Conservation (phyloP, 2,113 vertebrate species). For the Misgurnus anguillicaudatus region DNA sequence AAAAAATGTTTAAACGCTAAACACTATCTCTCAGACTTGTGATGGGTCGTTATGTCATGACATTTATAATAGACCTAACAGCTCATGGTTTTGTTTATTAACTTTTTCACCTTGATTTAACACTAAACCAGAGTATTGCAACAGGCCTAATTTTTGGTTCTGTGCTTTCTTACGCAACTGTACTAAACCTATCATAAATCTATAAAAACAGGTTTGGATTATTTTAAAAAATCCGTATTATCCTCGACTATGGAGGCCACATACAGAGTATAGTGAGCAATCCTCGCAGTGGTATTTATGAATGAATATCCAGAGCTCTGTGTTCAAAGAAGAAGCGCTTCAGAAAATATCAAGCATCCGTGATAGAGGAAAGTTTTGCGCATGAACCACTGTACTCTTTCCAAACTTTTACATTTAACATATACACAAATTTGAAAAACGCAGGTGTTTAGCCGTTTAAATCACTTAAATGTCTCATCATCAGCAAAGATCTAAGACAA, state of each 20-base stretch:
- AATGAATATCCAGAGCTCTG: slow-evolving; percentile 52
- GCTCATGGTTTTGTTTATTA: background rate
- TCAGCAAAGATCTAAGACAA: background rate
- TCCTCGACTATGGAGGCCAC: slow-evolving; percentile 21
- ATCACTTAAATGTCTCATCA: background rate
- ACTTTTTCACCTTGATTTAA: background rate
- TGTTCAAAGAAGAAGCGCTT: slow-evolving; percentile 19
- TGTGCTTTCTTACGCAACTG: background rate
- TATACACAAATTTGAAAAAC: background rate
- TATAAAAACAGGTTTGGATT: background rate
- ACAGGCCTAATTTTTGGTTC: background rate
- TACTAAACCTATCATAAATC: background rate
- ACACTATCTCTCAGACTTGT: too few relatives aligned
- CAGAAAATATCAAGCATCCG: background rate
- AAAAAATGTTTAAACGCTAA: too few relatives aligned
- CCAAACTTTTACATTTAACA: background rate
- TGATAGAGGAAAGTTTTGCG: background rate
- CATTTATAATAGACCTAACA: background rate
- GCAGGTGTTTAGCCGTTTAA: slow-evolving; percentile 33
- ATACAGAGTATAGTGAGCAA: slow-evolving; percentile 1
- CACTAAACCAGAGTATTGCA: background rate
- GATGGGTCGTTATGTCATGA: background rate
- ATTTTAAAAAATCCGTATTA: slow-evolving; percentile 15
- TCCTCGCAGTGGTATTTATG: slow-evolving; percentile 50
- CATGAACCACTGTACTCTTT: background rate